Percentiles rank a stretch among this genome's conserved stretches.
These are phyloP conservation scores for Troglohyphantes excavatus DNA, from an alignment of 2,888 invertebrate genomes.

Conservation along the genomic window DNA sequence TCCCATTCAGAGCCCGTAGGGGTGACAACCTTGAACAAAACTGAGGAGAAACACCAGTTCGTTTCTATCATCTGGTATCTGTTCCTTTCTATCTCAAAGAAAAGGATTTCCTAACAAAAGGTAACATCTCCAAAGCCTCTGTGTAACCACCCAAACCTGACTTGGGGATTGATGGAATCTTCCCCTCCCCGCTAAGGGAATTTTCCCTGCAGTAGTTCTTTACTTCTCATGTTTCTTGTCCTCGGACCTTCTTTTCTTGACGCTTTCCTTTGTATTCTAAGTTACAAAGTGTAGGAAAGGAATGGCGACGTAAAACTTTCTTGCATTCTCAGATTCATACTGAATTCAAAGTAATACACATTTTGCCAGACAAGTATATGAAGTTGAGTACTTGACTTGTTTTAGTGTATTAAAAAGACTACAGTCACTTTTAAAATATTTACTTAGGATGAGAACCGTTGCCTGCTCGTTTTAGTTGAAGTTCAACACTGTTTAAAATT, in stretches of 20 bases:
- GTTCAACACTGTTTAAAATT: no score
- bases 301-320: background rate
- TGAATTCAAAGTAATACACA: no score
- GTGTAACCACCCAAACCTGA: slow-evolving; percentile 49
- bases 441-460: no score
- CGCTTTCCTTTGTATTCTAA: background rate
- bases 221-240: background rate
- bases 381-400: no score
- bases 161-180: slow-evolving; percentile 54
- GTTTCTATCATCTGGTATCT: slow-evolving; percentile 64
- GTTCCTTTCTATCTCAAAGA: slow-evolving; percentile 38
- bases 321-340: no score
- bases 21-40: slow-evolving; percentile 46
- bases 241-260: background rate
- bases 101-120: slow-evolving; percentile 51
- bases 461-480: no score
- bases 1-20: slow-evolving; percentile 20
- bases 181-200: slow-evolving; percentile 27
- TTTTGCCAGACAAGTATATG: no score
- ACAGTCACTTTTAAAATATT: no score
- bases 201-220: background rate
- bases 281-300: background rate
- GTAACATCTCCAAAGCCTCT: slow-evolving; percentile 49
- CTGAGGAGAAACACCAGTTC: background rate
- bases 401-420: no score